phyloP scores from a whole-genome alignment of 2,888 invertebrate species.

The Sarcophaga carnaria region DNA sequence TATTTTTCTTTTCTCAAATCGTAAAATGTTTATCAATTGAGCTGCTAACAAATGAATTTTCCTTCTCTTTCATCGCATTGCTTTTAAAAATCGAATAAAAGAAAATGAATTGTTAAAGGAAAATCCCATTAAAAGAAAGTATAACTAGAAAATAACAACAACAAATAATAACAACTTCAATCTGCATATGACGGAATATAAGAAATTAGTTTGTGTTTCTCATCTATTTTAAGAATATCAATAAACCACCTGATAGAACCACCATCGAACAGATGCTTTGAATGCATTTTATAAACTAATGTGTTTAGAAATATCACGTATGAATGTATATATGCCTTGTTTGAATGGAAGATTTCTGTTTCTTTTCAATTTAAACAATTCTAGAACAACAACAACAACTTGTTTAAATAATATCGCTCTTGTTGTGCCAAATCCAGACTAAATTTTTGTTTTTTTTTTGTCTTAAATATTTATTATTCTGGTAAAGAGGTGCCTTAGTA shows the following conservation, averaged over 20 bases:
- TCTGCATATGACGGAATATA: background rate
- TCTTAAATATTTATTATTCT: no score
- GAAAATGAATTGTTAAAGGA: background rate
- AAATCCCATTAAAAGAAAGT: conserved; percentile 1
- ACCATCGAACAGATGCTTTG: conserved; percentile 1
- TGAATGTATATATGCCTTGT: background rate
- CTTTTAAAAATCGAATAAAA: background rate
- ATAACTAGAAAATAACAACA: background rate
- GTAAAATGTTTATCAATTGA: conserved; percentile 18
- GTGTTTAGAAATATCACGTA: background rate
- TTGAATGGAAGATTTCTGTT: background rate
- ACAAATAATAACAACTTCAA: background rate
- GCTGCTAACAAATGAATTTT: background rate
- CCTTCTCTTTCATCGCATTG: background rate
- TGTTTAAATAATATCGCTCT: no score
- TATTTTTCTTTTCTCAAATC: background rate
- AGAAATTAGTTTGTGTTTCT: conserved; percentile 15
- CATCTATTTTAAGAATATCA: conserved; percentile 27
- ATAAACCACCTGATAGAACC: conserved; percentile 59
- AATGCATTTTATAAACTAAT: background rate
- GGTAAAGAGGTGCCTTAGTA: no score
- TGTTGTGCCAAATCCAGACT: no score
- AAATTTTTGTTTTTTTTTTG: no score
- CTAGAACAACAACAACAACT: no score
- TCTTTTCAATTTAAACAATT: no score